These are phyloP conservation scores for Eurosta solidaginis DNA, from an alignment of 1,140 invertebrate species.

Conservation along the genomic window DNA sequence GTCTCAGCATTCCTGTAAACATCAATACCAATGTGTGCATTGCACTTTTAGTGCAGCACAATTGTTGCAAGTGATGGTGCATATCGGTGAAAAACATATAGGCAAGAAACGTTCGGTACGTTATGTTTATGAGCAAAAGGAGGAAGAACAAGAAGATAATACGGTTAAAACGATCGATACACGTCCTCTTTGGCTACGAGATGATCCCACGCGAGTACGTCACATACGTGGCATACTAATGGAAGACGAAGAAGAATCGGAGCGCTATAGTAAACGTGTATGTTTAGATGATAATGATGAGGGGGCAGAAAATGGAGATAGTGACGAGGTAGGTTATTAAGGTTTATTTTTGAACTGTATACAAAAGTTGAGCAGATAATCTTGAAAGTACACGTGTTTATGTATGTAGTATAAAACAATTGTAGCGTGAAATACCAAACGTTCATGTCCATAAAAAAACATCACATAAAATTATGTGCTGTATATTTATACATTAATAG, in stretches of 20 bases:
- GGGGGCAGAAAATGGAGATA: constrained; percentile 11
- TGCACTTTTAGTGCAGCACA: constrained; percentile 63
- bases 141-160: constrained; percentile 40
- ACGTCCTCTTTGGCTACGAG: constrained; percentile 62
- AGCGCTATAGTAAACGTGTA: constrained; percentile 28
- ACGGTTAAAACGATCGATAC: constrained; percentile 39
- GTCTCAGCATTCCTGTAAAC: constrained; percentile 44
- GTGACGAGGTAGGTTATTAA: constrained; percentile 27
- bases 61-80: constrained; percentile 59
- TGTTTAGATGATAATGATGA: constrained; percentile 24
- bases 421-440: too few species aligned
- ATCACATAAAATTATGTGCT: neutral
- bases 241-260: constrained; percentile 55
- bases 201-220: constrained; percentile 61
- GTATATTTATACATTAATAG: neutral
- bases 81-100: constrained; percentile 35
- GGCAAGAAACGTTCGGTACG: constrained; percentile 3
- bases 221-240: constrained; percentile 65
- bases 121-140: constrained; percentile 34
- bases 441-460: too few species aligned
- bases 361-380: neutral
- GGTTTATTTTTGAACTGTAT: neutral
- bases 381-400: neutral
- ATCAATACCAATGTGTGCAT: constrained; percentile 72
- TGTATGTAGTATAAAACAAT: neutral